These are phyloP conservation scores for Lagothrix lagotricha DNA, from an alignment of 2,797 vertebrate genomes.

Conservation along the genomic window DNA sequence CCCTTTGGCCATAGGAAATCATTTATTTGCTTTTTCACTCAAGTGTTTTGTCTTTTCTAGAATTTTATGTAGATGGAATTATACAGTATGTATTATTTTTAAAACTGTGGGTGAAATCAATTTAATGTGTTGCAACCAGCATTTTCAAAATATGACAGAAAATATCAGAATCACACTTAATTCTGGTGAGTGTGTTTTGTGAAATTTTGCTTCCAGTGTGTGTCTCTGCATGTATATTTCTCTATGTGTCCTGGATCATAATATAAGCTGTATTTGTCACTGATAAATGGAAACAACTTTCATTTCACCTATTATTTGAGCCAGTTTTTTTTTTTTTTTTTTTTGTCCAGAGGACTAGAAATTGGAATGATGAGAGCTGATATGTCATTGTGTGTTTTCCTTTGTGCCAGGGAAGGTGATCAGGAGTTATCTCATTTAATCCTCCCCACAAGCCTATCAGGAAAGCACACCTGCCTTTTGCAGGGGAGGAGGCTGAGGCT, in stretches of 20 bases:
- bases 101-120: not conserved
- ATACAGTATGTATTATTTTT: not conserved
- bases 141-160: not conserved
- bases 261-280: not conserved
- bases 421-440: not conserved
- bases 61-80: not conserved
- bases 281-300: not conserved
- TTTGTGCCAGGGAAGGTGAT: not conserved
- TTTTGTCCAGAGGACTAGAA: not conserved
- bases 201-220: not conserved
- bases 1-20: not conserved
- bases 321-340: not conserved
- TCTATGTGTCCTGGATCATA: not conserved
- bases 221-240: not conserved
- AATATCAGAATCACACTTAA: not conserved
- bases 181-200: not conserved
- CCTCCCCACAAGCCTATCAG: not conserved
- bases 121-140: not conserved
- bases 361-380: not conserved
- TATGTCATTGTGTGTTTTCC: not conserved
- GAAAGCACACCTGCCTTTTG: not conserved
- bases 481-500: not conserved
- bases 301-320: not conserved
- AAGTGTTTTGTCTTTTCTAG: not conserved
- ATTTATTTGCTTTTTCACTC: not conserved